Base-by-base conservation (phyloP, 2,797 vertebrate species). In the Enteromius thamalakanensis region DNA sequence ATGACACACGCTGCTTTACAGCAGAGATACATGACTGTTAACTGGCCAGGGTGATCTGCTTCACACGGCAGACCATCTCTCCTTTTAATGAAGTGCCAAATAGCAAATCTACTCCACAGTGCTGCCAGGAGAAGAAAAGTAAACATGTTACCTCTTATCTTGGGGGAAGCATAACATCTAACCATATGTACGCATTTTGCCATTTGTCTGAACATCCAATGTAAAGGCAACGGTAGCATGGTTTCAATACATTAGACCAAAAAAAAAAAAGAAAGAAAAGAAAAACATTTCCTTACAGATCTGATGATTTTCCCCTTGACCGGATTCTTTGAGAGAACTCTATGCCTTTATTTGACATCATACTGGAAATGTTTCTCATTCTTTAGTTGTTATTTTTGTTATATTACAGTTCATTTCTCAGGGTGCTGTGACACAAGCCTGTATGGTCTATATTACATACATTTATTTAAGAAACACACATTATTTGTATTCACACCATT, bases 11-110 rank as follows among this genome's bases (percentile, higher is more conserved):
- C 85, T 87, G 92, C 91, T 91, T 90, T 90, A 93, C 92, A 92
- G 93, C 93, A 92, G 91, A 92, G 93, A 91, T 92, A 92, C 94
- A 92, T 91, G 94, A 95, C 95, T 96, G 95, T 95, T 96, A 95
- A 94, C 93, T 93, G 94, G 94, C 93, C 91, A 90, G 89, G 90
- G 92, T 85, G 80, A 90, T 91, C 92, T 90, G 92, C 91, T 90
- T 91, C 88, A 89, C 76, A 90, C 75, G 83, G 93, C 92, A 86
- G 92, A 89, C 91, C 87, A 88, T 91, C 92, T 92, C 87, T 93
- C 92, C 93, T 94, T 93, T 94, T 94, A 94, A 95, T 94, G 91
- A 95, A 96, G 95, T 96, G 95, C 95, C 95, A 96, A 96, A 96
- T 94, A 93, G 92, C 88, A 90, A 83, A 95, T 93, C 90, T 92